Base-by-base conservation (phyloP, 2,888 invertebrate species). In the Serrognathus titanus region DNA sequence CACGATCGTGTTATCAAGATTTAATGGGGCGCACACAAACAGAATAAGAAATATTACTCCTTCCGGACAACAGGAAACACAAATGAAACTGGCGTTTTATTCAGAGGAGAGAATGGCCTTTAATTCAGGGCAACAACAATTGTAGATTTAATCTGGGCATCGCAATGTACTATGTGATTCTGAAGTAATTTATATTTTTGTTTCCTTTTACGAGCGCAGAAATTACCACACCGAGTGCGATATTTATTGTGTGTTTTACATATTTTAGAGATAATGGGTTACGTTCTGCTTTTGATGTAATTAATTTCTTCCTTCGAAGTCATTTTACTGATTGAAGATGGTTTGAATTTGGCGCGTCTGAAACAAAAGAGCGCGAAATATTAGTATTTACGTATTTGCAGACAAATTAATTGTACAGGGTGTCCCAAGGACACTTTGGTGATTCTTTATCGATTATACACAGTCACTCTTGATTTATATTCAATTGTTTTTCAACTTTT, bases 31-130 rank as follows among this genome's bases (percentile, higher is more conserved):
- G 39, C 24, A 31, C 39, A 43, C 43, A 43, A 31, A 31, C 24
- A 31, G 24, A 31, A 31, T 43, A 20, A 43, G 43, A 43, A 9
- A 43, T 43, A 13, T 43, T 16, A 36, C 47, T 46, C 40, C 54
- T 58, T 58, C 58, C 58, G 58, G 58, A 41, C 53, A 53, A 58
- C 58, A 53, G 58, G 54, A 58, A 54, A 41, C 53, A n/a, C 43
- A 43, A 16, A 16, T 16, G 37, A 53, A 58, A 58, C 48, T 54
- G 57, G 53, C 53, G 54, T 58, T 58, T 58, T 58, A 58, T 58
- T 51, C 24, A 31, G 24, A 31, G 54, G 50, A 53, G 53, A 58
- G 58, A 54, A 58, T 39, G 58, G 50, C 51, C 49, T 50, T 58
- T 58, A 58, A 58, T 49, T 49, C 51, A 48, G 36, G 48, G 51